Base-by-base conservation (phyloP, 1,140 invertebrate genomes). In the Saxidomus purpurata region DNA sequence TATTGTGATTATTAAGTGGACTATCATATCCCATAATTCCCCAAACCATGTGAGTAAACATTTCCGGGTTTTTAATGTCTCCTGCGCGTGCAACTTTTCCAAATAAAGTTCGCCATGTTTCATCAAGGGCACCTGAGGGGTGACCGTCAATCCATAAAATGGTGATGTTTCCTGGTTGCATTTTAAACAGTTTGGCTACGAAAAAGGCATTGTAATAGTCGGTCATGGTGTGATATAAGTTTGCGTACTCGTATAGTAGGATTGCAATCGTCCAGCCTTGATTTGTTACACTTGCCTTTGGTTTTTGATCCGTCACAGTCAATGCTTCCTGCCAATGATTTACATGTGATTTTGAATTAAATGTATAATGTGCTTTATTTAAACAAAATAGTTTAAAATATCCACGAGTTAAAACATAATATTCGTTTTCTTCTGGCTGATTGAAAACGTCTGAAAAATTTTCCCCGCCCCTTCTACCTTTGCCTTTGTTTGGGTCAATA, bases 161-260 rank as follows among this genome's bases (percentile, higher is more conserved):
- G 31, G 85, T 94, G 9, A 92, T 87, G n/a, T 93, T 81, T 34
- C 90, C 63, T 19, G 93, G 91, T 36, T 90, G 52, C 59, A 90
- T 79, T 69, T 92, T 85, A 86, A 95, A 94, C 17, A 93, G 74
- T 22, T 91, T 67, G 79, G 93, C 89, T 55, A 95, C 83, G 13
- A 95, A 81, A 61, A 94, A 95, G 11, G 93, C 91, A 81, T 95
- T 95, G 87, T 93, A 95, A 71, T 92, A 94, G 88, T 95, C 94
- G 9, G 95, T 94, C 92, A 95, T 94, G 11, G 94, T 94, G 87
- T 95, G 94, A 76, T 95, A 95, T 13, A 95, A 76, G 85, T 95
- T 95, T 9, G 91, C 95, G 87, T 95, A 95, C 74, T 95, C 95
- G 86, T 95, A 95, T 31, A 94, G 81, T 61, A 85, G 61, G 2